Evolutionary conservation across 2,113 vertebrate species (phyloP).

Genomic region (Lethenteron camtschaticum): DNA sequence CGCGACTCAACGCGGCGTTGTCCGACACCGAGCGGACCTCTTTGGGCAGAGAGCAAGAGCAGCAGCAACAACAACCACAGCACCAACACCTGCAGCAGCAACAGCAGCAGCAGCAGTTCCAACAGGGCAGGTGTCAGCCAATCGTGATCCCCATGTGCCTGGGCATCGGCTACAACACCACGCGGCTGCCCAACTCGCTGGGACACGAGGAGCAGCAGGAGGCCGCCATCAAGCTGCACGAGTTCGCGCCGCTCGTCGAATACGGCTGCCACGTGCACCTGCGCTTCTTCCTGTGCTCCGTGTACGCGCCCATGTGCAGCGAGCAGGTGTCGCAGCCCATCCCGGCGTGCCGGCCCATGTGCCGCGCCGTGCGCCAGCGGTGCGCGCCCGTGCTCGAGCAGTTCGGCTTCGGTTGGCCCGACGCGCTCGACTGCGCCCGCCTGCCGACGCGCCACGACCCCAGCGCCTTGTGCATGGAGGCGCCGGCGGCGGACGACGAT

Average conservation of each 20-base stretch:
- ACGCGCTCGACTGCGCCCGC: constrained; percentile 65
- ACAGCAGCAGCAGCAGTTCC: too few relatives aligned
- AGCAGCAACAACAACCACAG: too few relatives aligned
- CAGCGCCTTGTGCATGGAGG: constrained; percentile 92
- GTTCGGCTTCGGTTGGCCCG: constrained; percentile 79
- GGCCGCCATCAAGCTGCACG: constrained; percentile 61
- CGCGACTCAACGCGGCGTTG: too few relatives aligned
- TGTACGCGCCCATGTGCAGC: constrained; percentile 92
- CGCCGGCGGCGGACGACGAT: constrained; percentile 21
- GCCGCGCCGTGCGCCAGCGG: constrained; percentile 66
- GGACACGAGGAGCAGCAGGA: constrained; percentile 57
- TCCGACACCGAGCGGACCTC: too few relatives aligned
- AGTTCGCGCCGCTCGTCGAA: constrained; percentile 59
- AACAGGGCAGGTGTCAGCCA: constrained; percentile 53
- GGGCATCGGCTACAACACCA: constrained; percentile 94
- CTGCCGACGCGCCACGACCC: constrained; percentile 89
- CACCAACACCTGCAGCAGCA: too few relatives aligned
- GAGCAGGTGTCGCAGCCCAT: constrained; percentile 92
- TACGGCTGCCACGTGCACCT: constrained; percentile 67
- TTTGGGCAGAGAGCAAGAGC: too few relatives aligned
- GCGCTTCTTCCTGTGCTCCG: constrained; percentile 79
- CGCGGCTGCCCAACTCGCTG: constrained; percentile 73
- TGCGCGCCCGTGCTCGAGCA: constrained; percentile 81
- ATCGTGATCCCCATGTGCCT: constrained; percentile 79
- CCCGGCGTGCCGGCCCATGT: constrained; percentile 84